Evolutionary conservation across 37 sponge, comb jelly and placozoan genomes (phyloP), one percentile per base, ranked within the genome.

Genomic region (Ianthella basta): DNA sequence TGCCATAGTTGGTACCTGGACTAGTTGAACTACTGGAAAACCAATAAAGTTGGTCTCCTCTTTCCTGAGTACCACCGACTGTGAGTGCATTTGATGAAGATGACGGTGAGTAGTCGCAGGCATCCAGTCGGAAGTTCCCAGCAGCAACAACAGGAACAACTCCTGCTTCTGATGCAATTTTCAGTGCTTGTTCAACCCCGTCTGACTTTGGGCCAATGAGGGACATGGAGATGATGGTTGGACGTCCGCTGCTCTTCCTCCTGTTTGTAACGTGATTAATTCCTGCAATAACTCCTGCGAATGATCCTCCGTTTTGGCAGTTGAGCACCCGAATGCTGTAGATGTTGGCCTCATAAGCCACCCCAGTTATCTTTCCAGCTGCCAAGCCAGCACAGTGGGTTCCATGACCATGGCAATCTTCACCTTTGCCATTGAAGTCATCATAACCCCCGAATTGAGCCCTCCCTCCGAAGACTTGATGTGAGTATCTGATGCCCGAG

Each of bases 401-500:
- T 6, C 94, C 94, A 72, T 93, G 94, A 3, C 94, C 90, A 50
- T 90, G 83, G 63, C 94, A 93, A 36, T 93, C 94, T n/a, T 67
- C 32, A 0, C 94, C 94, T 37, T 85, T 72, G 5, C 73, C 41
- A 13, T 40, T 40, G 30, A 38, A 72, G 19, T 33, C 73, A 32
- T 72, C 73, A 19, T 72, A 72, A 5, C 73, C 73, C 5, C 73
- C 73, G 30, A 38, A 72, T 30, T 6, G 8, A 8, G 73, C 73
- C 36, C 73, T 72, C 36, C 73, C 73, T 72, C 73, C 73, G 19
- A 72, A 72, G 32, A 72, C 73, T 19, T 8, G 32, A 40, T 93
- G 94, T 61, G 34, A 29, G 59, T 87, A 93, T 25, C 77, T 73
- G 55, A 93, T 85, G 6, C 93, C 94, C 0, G 88, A 39, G 69